phyloP scores from a whole-genome alignment of 2,113 vertebrate species.

The Alexandromys fortis region DNA sequence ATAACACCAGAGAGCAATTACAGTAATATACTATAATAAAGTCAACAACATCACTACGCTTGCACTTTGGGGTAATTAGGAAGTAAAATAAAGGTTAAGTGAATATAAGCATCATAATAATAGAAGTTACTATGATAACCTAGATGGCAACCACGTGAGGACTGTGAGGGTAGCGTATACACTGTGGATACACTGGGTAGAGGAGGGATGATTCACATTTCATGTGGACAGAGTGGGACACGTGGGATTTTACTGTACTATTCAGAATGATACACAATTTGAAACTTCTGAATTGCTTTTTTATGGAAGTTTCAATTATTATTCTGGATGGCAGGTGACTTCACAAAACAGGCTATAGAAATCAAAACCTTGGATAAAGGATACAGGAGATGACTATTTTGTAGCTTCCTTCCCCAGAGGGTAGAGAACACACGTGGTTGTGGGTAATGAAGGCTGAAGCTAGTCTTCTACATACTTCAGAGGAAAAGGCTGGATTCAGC shows the following conservation, averaged over 20 bases:
- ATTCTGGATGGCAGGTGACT: background rate
- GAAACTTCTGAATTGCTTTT: background rate
- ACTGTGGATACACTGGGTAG: background rate
- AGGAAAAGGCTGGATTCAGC: background rate
- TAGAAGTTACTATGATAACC: background rate
- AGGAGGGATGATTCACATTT: background rate
- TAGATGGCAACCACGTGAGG: too few relatives aligned
- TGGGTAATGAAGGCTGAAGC: background rate
- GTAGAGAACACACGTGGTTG: background rate
- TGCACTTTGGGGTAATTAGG: background rate
- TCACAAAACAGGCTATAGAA: background rate
- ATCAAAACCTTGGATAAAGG: background rate
- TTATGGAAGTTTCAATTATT: background rate
- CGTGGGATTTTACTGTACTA: background rate
- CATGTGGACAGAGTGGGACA: background rate
- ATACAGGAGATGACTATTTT: background rate
- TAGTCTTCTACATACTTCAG: accelerated
- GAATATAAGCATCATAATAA: background rate
- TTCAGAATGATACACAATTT: background rate
- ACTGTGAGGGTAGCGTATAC: too few relatives aligned
- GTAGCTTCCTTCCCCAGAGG: background rate
- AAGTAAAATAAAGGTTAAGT: background rate
- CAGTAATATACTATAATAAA: background rate
- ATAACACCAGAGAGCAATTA: background rate
- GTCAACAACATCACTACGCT: background rate